Evolutionary conservation across 2,113 vertebrate genomes (phyloP).

Genomic region (Gymnobelideus leadbeateri): DNA sequence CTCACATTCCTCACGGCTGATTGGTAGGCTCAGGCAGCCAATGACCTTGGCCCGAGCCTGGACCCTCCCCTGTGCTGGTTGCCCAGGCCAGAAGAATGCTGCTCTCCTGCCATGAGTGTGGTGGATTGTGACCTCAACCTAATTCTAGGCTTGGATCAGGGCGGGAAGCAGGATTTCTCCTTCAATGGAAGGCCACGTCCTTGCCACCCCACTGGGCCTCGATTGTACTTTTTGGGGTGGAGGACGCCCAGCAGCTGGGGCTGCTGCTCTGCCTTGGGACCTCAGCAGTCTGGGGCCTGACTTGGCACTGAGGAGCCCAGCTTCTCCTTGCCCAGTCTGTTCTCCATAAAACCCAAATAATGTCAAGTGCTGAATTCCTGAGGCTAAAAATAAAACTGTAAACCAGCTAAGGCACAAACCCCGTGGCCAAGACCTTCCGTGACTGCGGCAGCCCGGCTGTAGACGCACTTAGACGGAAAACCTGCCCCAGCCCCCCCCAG

Average conservation of each 20-base stretch:
- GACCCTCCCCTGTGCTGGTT: neutral
- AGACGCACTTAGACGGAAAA: rapidly evolving
- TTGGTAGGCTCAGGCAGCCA: neutral
- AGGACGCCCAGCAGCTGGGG: no score
- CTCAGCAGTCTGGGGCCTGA: neutral
- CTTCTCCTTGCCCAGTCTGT: neutral
- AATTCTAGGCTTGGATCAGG: neutral
- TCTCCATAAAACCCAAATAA: conserved; percentile 58
- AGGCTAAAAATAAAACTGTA: conserved; percentile 76
- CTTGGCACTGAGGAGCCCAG: neutral
- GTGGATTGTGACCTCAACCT: neutral
- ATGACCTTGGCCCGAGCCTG: neutral
- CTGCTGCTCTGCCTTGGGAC: no score
- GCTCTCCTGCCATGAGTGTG: neutral
- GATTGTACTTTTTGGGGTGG: neutral
- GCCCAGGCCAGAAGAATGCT: neutral
- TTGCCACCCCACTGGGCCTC: neutral
- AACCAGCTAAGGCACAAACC: conserved; percentile 44
- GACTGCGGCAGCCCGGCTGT: neutral
- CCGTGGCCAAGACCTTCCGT: conserved; percentile 59
- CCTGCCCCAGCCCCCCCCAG: neutral
- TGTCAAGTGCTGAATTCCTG: conserved; percentile 72
- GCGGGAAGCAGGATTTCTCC: neutral
- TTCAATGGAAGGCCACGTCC: neutral
- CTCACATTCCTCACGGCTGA: neutral